phyloP scores from a whole-genome alignment of 2,888 invertebrate genomes.

The Pristionchus exspectatus region DNA sequence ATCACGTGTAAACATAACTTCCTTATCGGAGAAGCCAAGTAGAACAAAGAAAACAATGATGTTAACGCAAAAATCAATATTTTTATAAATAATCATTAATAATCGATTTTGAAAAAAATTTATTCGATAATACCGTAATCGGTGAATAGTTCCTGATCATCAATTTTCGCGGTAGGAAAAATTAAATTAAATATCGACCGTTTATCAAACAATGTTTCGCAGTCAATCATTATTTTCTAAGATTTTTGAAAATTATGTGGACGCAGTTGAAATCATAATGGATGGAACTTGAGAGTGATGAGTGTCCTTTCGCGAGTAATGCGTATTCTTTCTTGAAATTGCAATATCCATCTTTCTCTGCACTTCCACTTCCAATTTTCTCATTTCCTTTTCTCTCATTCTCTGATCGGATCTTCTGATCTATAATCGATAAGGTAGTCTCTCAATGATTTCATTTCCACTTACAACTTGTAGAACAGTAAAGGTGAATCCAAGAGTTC shows the following conservation, averaged over 20 bases:
- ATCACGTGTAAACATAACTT: conserved; percentile 22
- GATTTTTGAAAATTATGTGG: background rate
- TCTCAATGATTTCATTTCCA: background rate
- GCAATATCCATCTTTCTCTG: conserved; percentile 5
- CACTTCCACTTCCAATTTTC: conserved; percentile 66
- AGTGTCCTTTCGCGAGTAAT: background rate
- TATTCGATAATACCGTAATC: conserved; percentile 28
- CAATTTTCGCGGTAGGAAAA: background rate
- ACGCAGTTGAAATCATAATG: conserved; percentile 25
- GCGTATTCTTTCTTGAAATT: background rate
- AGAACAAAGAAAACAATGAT: background rate
- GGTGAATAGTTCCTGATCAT: background rate
- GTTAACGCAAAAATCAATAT: background rate
- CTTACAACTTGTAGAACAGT: conserved; percentile 25
- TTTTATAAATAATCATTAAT: background rate
- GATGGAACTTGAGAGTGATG: conserved; percentile 26
- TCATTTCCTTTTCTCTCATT: conserved; percentile 58
- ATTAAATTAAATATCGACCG: background rate
- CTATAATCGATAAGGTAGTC: conserved; percentile 31
- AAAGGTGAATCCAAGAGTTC: conserved; percentile 39
- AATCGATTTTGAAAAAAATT: background rate
- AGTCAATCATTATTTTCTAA: background rate
- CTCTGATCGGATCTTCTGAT: conserved; percentile 60
- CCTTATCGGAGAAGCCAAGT: background rate
- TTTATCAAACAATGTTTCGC: background rate